phyloP scores from a whole-genome alignment of 1,140 invertebrate species.

The Monomorium pharaonis region DNA sequence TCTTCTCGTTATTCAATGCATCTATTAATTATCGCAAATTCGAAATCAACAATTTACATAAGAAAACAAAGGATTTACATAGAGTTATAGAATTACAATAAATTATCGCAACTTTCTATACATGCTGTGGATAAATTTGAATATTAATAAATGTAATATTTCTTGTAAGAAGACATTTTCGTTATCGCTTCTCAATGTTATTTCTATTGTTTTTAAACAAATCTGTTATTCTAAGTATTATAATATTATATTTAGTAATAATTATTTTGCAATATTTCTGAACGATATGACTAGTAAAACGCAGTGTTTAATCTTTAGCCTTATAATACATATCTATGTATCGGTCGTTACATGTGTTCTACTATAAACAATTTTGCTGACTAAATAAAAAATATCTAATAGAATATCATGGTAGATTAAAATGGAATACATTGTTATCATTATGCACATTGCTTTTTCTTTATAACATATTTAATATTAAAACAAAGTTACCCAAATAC shows the following conservation, averaged over 20 bases:
- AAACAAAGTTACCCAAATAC: neutral
- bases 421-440: neutral
- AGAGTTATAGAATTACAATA: neutral
- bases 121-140: too few relatives aligned
- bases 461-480: neutral
- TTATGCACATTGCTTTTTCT: neutral
- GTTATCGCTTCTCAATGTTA: neutral
- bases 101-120: neutral
- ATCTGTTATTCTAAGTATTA: neutral
- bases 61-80: neutral
- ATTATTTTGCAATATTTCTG: neutral
- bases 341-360: neutral
- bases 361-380: neutral
- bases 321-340: neutral
- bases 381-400: neutral
- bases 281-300: neutral
- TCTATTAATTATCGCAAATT: neutral
- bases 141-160: too few relatives aligned
- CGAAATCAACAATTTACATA: neutral
- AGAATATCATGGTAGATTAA: constrained; percentile 4
- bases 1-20: neutral
- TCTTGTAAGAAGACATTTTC: neutral
- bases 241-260: too few relatives aligned
- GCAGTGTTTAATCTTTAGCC: neutral
- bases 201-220: neutral